Evolutionary conservation across 1,140 invertebrate species (phyloP).

Genomic region (Cydia fagiglandana): DNA sequence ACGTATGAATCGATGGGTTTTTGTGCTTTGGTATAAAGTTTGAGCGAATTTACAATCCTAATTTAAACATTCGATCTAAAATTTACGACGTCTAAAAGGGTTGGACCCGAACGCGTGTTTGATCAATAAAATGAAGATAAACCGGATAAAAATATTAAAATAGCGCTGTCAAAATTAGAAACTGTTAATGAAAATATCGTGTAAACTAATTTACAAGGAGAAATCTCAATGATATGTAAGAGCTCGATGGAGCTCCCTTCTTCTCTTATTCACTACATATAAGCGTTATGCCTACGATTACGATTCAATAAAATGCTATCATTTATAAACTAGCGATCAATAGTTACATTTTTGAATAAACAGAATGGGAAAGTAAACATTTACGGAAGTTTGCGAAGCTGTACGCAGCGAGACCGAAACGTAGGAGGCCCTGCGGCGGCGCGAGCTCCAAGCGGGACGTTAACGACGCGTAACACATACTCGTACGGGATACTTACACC

Average conservation of each 20-base stretch:
- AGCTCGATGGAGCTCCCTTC: slow-evolving; percentile 74
- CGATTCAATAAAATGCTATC: slow-evolving; percentile 64
- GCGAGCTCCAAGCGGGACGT: slow-evolving; percentile 18
- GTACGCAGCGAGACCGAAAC: slow-evolving; percentile 36
- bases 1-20: slow-evolving; percentile 76
- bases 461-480: not conserved
- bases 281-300: slow-evolving; percentile 72
- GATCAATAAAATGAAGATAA: slow-evolving; percentile 63
- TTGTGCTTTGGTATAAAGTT: slow-evolving; percentile 79
- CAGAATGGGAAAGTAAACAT: slow-evolving; percentile 49
- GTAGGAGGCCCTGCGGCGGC: not conserved
- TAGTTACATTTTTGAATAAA: slow-evolving; percentile 49
- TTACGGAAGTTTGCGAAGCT: slow-evolving; percentile 43
- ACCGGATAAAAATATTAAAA: slow-evolving; percentile 54
- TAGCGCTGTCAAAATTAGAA: slow-evolving; percentile 65
- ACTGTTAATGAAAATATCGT: slow-evolving; percentile 55
- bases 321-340: slow-evolving; percentile 63
- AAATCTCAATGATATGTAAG: slow-evolving; percentile 79
- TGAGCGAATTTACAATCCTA: slow-evolving; percentile 78
- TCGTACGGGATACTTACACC: not conserved
- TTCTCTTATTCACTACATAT: slow-evolving; percentile 69
- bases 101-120: slow-evolving; percentile 77
- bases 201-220: slow-evolving; percentile 72
- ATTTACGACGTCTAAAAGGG: slow-evolving; percentile 73
- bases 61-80: slow-evolving; percentile 74